Conservation (phyloP, 2,113 vertebrate genomes). For the Sitta europaea region DNA sequence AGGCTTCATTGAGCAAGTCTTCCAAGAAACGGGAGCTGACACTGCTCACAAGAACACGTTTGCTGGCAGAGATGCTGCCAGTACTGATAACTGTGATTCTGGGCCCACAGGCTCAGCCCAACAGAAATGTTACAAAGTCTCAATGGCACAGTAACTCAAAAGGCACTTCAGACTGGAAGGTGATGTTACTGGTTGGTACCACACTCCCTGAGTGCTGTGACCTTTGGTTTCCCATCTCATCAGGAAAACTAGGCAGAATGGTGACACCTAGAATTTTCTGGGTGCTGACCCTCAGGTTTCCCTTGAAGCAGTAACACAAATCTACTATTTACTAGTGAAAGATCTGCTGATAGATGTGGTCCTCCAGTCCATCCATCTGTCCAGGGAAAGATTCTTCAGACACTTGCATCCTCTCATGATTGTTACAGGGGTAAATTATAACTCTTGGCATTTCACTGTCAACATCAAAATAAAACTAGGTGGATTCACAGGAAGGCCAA, state of each 20-base stretch:
- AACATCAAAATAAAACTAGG: background rate
- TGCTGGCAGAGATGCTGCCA: background rate
- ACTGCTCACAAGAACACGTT: background rate
- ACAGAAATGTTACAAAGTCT: background rate
- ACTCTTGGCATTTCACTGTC: background rate
- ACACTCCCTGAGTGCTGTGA: background rate
- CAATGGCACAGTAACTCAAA: background rate
- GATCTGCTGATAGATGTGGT: background rate
- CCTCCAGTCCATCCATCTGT: background rate
- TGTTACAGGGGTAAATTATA: background rate
- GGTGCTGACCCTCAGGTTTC: background rate
- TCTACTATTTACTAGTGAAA: background rate
- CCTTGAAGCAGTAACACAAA: background rate
- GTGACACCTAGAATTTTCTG: background rate
- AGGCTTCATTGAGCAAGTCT: background rate
- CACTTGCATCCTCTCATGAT: background rate
- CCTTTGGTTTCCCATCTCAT: background rate
- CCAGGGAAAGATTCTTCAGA: background rate
- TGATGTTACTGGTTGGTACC: background rate
- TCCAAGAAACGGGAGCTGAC: background rate
- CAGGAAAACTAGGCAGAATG: background rate
- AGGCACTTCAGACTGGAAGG: background rate
- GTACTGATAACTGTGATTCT: background rate
- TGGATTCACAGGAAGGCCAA: background rate
- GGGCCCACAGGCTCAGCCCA: background rate